A percentile compares a stretch with the other conserved stretches of the same genome.
Conservation (phyloP, 2,797 vertebrate species). For the Octomys mimax region DNA sequence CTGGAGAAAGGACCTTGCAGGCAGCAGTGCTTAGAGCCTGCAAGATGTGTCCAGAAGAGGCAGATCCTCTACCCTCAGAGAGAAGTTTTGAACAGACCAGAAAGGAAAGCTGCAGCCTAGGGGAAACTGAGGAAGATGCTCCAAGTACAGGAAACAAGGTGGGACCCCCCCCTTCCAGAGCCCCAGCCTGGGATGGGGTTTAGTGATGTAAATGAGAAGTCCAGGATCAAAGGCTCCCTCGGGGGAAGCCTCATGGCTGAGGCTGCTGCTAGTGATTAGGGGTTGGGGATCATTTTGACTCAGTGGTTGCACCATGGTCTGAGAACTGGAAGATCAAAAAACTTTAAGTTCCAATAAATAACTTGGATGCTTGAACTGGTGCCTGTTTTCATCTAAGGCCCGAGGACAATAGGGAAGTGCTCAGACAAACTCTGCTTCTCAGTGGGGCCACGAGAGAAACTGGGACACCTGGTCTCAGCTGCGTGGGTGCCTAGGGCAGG, state of each 20-base stretch:
- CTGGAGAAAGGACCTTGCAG: neutral
- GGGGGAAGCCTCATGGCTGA: too few species aligned
- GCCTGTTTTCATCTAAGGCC: neutral
- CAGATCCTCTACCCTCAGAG: neutral
- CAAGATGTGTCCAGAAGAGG: neutral
- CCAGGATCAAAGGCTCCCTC: neutral
- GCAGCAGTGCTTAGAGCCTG: neutral
- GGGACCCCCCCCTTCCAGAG: neutral
- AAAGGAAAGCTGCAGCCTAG: neutral
- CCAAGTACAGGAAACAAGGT: neutral
- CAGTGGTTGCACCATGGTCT: neutral
- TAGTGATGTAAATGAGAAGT: neutral
- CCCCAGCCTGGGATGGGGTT: neutral
- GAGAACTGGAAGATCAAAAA: neutral
- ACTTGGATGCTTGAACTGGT: neutral
- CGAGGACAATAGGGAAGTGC: neutral
- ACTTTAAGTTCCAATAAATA: neutral
- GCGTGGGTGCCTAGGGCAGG: neutral
- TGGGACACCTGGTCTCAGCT: neutral
- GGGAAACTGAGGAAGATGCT: neutral
- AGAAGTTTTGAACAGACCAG: neutral
- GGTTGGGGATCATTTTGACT: neutral
- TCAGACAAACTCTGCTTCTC: neutral
- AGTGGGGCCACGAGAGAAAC: neutral
- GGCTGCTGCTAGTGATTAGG: too few species aligned